Conservation (phyloP, 2,113 vertebrate genomes). For the Recurvirostra avosetta region DNA sequence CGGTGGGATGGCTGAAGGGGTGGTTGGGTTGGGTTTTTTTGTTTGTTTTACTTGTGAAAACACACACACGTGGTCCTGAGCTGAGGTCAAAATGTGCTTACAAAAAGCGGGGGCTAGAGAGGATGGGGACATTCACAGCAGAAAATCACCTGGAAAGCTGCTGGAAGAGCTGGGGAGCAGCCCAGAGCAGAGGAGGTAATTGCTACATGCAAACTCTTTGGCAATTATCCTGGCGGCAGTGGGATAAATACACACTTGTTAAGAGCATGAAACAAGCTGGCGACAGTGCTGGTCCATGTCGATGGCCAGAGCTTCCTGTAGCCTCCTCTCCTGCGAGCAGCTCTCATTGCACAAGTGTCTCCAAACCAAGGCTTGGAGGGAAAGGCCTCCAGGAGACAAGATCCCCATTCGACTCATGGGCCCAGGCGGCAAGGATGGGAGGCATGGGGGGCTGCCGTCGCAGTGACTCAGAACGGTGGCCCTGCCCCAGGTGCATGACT, state of each 20-base stretch:
- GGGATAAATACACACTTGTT: background rate
- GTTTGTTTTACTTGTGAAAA: background rate
- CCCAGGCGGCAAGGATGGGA: background rate
- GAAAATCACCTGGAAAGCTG: background rate
- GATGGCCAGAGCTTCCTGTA: background rate
- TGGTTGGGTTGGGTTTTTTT: background rate
- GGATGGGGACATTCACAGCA: background rate
- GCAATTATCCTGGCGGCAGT: background rate
- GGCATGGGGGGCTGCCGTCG: background rate
- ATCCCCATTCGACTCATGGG: background rate
- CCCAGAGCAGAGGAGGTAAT: background rate
- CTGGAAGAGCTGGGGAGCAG: background rate
- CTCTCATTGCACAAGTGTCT: background rate
- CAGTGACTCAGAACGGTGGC: background rate
- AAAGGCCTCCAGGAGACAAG: background rate
- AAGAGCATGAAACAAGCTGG: background rate
- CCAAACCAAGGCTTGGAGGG: background rate
- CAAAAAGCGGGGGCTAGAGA: background rate
- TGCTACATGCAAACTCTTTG: background rate
- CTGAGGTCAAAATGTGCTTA: background rate
- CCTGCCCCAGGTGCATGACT: background rate
- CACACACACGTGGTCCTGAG: accelerated
- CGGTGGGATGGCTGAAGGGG: background rate
- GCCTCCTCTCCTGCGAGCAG: background rate
- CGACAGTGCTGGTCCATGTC: background rate